Evolutionary conservation across 1,140 invertebrate species (phyloP).

Genomic region (Aphelenchoides avenae): DNA sequence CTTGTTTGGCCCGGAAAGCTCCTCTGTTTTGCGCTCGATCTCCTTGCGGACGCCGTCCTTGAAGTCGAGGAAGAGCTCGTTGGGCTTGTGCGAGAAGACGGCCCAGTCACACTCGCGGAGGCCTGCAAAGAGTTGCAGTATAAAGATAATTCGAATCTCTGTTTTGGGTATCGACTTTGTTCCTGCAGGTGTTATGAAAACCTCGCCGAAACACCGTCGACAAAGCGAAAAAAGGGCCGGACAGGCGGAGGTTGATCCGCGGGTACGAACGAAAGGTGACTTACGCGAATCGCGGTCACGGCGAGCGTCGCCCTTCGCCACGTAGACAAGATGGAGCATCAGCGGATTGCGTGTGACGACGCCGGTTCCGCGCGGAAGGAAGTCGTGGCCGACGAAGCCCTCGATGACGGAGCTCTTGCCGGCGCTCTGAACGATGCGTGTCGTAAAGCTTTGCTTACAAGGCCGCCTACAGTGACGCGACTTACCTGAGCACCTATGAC

Average conservation of each 20-base stretch:
- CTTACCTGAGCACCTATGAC: conserved; percentile 94
- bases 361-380: conserved; percentile 89
- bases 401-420: conserved; percentile 99
- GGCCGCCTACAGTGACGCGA: not conserved
- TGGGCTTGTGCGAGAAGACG: conserved; percentile 84
- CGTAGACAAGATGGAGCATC: conserved; percentile 84
- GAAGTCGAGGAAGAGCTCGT: conserved; percentile 84
- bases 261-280: not conserved
- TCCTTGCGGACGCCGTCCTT: conserved; percentile 81
- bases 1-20: conserved; percentile 87
- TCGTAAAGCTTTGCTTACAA: not conserved
- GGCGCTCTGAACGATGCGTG: conserved; percentile 73
- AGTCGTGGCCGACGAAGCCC: conserved; percentile 89
- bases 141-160: too few species aligned
- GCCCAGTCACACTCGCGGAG: too few species aligned
- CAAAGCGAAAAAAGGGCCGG: too few species aligned
- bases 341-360: conserved; percentile 92
- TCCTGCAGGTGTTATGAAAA: too few species aligned
- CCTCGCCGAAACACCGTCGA: too few species aligned
- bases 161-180: too few species aligned
- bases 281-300: not conserved
- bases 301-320: conserved; percentile 66
- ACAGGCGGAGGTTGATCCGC: too few species aligned
- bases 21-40: conserved; percentile 84
- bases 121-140: too few species aligned